Conservation (phyloP, 2,113 vertebrate genomes). For the Bos taurus region ARS-UCD2.0 NC_037346.1:32534001-32534500, state of each 20-base stretch:
- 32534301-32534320: neutral
- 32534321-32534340: neutral
- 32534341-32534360: neutral
- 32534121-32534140: neutral
- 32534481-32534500: neutral
- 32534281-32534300: neutral
- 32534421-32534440: neutral
- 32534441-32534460: neutral
- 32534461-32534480: neutral
- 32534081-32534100: neutral
- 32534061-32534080: neutral
- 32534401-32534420: neutral
- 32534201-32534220: neutral
- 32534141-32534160: neutral
- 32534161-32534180: neutral
- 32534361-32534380: neutral
- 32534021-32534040: neutral
- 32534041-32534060: neutral
- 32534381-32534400: neutral
- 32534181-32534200: neutral
- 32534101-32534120: neutral
- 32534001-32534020: neutral
- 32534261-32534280: neutral
- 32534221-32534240: neutral
- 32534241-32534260: neutral